These are phyloP conservation scores for Coregonus suidteri DNA, from an alignment of 2,797 vertebrate genomes.

Conservation along the genomic window DNA sequence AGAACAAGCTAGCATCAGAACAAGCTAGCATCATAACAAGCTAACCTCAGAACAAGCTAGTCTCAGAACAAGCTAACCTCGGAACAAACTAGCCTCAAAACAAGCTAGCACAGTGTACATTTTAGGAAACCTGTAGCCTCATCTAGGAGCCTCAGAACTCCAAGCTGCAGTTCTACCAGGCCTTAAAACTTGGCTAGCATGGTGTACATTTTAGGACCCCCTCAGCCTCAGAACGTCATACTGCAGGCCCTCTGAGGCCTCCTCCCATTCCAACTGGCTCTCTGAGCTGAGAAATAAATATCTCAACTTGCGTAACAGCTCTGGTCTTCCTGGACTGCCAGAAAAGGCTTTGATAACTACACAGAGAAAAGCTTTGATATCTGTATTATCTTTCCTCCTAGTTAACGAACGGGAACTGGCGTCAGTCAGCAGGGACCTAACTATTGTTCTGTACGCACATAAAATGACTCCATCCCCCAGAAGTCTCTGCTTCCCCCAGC, in stretches of 20 bases:
- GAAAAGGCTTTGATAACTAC: slow-evolving; percentile 69
- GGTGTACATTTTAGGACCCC: neutral
- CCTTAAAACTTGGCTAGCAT: too few relatives aligned
- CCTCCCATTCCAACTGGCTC: slow-evolving; percentile 15
- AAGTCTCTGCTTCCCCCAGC: neutral
- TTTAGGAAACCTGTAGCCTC: neutral
- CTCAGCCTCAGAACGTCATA: too few relatives aligned
- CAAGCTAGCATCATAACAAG: too few relatives aligned
- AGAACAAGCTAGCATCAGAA: too few relatives aligned
- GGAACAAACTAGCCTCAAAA: too few relatives aligned
- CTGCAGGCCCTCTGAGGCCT: slow-evolving; percentile 20
- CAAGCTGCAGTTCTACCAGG: neutral
- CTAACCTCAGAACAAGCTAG: too few relatives aligned
- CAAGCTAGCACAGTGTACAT: neutral
- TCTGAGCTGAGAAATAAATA: neutral
- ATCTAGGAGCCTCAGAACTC: neutral
- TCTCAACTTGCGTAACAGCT: slow-evolving; percentile 27
- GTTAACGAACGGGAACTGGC: neutral
- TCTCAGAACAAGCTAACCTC: too few relatives aligned
- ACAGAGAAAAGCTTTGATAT: slow-evolving; percentile 70
- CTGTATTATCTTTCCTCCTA: slow-evolving; percentile 51
- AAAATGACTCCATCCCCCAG: neutral
- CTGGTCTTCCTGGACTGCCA: slow-evolving; percentile 47
- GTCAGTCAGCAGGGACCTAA: neutral
- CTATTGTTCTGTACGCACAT: neutral